Percentiles rank a stretch among this genome's conserved stretches.
These are phyloP conservation scores for Neostethus bicornis DNA, from an alignment of 2,797 vertebrate genomes.

Conservation along the genomic window DNA sequence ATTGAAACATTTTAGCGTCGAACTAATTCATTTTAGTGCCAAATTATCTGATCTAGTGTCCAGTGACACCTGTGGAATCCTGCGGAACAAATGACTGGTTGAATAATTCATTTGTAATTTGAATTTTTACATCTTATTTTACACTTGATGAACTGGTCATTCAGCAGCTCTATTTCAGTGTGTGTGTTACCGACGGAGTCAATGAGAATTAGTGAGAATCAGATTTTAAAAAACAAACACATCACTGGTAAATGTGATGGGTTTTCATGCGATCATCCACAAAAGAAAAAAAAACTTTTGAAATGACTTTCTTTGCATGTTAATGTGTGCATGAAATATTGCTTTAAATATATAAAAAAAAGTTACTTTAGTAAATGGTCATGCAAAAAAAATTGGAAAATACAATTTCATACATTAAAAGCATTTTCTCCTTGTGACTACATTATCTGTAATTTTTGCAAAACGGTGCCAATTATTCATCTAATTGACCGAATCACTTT, in stretches of 20 bases:
- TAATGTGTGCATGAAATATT: too few species aligned
- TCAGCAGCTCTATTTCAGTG: neutral
- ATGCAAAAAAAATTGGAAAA: neutral
- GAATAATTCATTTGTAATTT: constrained; percentile 16
- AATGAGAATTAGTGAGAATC: neutral
- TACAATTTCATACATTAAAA: constrained; percentile 33
- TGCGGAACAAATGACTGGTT: constrained; percentile 24
- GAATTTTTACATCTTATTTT: neutral
- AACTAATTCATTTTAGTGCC: neutral
- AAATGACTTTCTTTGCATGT: too few species aligned
- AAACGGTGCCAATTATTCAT: constrained; percentile 73
- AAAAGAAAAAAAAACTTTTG: too few species aligned
- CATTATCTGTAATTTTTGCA: constrained; percentile 66
- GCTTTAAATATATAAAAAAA: too few species aligned
- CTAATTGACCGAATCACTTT: constrained; percentile 69
- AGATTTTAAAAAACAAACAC: neutral
- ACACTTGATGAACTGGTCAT: neutral
- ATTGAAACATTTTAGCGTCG: neutral
- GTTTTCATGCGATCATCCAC: neutral
- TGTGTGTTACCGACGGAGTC: neutral
- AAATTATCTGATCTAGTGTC: neutral
- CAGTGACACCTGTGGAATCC: constrained; percentile 43
- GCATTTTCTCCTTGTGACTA: constrained; percentile 62
- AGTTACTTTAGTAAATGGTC: too few species aligned
- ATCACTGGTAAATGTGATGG: neutral